Evolutionary conservation across 2,113 vertebrate genomes (phyloP), one percentile per base, ranked within the genome.

Genomic region (Leptosomus discolor): DNA sequence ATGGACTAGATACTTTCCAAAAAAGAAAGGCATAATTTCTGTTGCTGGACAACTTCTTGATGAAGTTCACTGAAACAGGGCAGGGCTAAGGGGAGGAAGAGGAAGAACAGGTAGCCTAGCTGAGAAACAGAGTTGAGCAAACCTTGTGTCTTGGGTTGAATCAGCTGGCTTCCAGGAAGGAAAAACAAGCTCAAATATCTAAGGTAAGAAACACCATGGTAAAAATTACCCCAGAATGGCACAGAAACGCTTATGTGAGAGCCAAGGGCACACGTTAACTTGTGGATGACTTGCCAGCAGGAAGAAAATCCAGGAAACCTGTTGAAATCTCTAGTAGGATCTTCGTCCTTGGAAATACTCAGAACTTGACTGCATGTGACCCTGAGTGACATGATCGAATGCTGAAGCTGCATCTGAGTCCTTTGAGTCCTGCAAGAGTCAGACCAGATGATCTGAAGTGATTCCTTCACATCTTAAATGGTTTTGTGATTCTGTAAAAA

Each of bases 161-260:
- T 61, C 53, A 50, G 12, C 19, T 68, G 53, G 7, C 16, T 86
- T 70, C 48, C 87, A 83, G 53, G 67, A 48, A 63, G 41, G 18
- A 86, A 86, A 71, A 71, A 5, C 8, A 0, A 19, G 11, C 2
- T 68, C 5, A 22, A 12, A 12, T 2, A 0, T 6, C 36, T 48
- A 22, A 81, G 21, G 9, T 34, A 57, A 70, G 53, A 46, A 76
- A 43, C 9, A 30, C 4, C 23, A 67, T 58, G 45, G 41, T 8
- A 76, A 88, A 54, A 83, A 57, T 29, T 4, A 68, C 29, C 22
- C 24, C 43, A 53, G 39, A 57, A 79, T 37, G 48, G 22, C 37
- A 36, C 27, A 48, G 61, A 79, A 39, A 2, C 32, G 13, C 19
- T 70, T 50, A 45, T 2, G 1, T 36, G 77, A 84, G 50, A 82